Percentiles rank a stretch among this genome's conserved stretches.
Evolutionary conservation across 2,113 vertebrate species (phyloP).

Genomic region (Cairina moschata): DNA sequence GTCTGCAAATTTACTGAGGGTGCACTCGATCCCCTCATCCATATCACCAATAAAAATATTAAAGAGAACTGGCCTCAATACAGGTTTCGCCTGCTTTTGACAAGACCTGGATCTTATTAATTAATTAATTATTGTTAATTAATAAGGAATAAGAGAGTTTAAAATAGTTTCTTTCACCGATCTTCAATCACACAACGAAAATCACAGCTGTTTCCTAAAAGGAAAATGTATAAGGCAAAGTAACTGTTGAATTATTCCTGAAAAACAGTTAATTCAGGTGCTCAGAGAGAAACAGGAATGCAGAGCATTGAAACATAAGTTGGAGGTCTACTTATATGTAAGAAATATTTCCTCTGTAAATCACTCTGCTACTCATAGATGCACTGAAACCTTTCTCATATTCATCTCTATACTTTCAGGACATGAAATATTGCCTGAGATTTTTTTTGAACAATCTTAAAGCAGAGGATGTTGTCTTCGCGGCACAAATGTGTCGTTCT

Average conservation of each 20-base stretch:
- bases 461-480: not conserved
- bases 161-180: not conserved
- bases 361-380: not conserved
- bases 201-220: not conserved
- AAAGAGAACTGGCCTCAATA: too few species aligned
- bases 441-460: not conserved
- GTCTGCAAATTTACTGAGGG: too few species aligned
- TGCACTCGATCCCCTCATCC: too few species aligned
- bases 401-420: not conserved
- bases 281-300: not conserved
- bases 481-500: accelerated
- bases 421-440: not conserved
- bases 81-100: not conserved
- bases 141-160: not conserved
- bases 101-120: not conserved
- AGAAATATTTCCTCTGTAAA: not conserved
- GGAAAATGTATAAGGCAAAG: not conserved
- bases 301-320: not conserved
- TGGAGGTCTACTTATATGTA: not conserved
- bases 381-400: not conserved
- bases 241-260: not conserved
- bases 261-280: not conserved
- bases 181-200: not conserved
- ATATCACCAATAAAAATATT: too few species aligned
- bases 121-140: not conserved